Base-by-base conservation (phyloP, 2,888 invertebrate species). In the Agrotis segetum region DNA sequence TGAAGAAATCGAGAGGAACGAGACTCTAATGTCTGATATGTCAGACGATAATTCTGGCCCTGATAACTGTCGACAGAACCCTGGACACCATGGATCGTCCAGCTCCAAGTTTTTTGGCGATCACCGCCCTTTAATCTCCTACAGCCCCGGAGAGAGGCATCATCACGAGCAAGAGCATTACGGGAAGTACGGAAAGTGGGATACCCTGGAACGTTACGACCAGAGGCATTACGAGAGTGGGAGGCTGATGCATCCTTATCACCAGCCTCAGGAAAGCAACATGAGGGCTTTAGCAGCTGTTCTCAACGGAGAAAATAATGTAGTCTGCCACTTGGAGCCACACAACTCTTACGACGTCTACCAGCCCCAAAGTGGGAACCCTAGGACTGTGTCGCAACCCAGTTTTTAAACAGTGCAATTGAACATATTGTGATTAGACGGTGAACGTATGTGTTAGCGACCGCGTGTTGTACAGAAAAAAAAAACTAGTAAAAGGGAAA, bases 311-410 rank as follows among this genome's bases (percentile, higher is more conserved):
- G 98, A 98, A 88, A 97, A 97, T 88, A 98, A 98, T 75, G 98
- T 98, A 73, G 98, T 98, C 71, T 98, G 98, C 92, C 98, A 98
- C 90, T 93, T 98, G 87, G 98, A 98, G 91, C 98, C 98, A 52
- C 97, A 97, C 77, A 97, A 96, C 75, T 93, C 96, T 1, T 96
- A 96, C 81, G 96, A 96, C 82, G 95, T 92, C 0, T 96, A 96
- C 85, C 95, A 94, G 77, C 95, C 95, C 2, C 96, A 95, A 71
- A 91, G 93, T 68, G 92, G 94, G 21, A 95, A 94, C 84, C 94
- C 95, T 0, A 93, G 96, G 89, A 96, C 96, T 92, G 95, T 96
- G 17, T 96, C 96, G 0, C 96, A 96, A 84, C 96, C 96, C 88
- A 96, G 96, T 92, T 96, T 96, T 89, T 96, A 92, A 93, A 87